These are phyloP conservation scores for Astyanax mexicanus DNA, from an alignment of 2,797 vertebrate genomes.

Conservation along the genomic window DNA sequence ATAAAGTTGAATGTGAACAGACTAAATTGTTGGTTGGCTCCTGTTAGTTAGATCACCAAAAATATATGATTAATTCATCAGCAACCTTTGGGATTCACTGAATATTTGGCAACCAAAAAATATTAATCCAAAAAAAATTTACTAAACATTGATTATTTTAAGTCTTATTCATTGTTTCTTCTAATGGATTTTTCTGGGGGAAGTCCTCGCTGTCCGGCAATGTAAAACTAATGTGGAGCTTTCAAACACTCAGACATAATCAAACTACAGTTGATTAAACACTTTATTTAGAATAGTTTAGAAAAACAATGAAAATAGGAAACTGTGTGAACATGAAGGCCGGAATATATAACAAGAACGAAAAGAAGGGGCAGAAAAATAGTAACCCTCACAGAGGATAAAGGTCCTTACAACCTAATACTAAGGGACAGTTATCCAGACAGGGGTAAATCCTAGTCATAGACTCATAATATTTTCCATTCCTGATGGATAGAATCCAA, in stretches of 20 bases:
- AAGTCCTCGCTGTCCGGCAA: too few species aligned
- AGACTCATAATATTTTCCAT: too few species aligned
- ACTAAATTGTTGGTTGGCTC: neutral
- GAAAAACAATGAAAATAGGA: slow-evolving; percentile 3
- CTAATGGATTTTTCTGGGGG: too few species aligned
- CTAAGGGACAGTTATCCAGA: neutral
- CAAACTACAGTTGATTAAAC: slow-evolving; percentile 8
- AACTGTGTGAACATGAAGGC: too few species aligned
- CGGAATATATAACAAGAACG: neutral
- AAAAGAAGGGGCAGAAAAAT: neutral
- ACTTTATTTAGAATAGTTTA: slow-evolving; percentile 50
- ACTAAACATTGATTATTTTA: too few species aligned
- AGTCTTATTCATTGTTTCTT: too few species aligned
- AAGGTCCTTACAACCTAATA: neutral
- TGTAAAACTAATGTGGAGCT: neutral
- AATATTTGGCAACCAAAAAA: too few species aligned
- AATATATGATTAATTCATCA: neutral
- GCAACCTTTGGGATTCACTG: neutral
- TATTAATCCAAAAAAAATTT: too few species aligned
- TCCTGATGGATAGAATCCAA: too few species aligned
- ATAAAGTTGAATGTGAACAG: neutral
- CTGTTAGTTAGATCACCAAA: neutral
- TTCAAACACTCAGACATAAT: neutral
- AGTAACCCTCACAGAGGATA: slow-evolving; percentile 46
- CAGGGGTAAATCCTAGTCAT: neutral